Base-by-base conservation (phyloP, 2,888 invertebrate species). In the Liodrosophila aerea region DNA sequence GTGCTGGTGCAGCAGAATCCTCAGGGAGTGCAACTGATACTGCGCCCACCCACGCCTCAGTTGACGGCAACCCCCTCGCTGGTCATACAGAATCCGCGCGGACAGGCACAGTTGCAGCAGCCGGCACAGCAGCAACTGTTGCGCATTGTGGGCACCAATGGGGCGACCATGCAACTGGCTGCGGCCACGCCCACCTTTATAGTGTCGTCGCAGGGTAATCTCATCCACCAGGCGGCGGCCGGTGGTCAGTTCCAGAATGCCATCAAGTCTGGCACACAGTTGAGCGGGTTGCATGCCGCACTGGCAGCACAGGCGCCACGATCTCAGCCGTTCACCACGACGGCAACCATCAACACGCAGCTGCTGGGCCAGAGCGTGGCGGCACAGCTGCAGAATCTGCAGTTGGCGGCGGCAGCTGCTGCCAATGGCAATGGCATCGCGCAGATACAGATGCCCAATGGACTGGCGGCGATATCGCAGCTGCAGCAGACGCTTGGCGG, bases 11-110 rank as follows among this genome's bases (percentile, higher is more conserved):
- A 93, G 74, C 93, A 93, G 81, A 92, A 93, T 85, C 92, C 93
- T 45, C 93, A 93, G 75, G 93, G 93, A 41, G 93, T 94, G 52
- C 94, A 94, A 87, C 92, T 94, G 67, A 94, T 94, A 72, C 90
- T 94, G 73, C 91, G 94, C 75, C 93, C 94, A 56, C 93, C 93
- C 54, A 91, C 93, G 54, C 91, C 91, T 5, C 92, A 92, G 84
- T 71, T 91, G 57, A 90, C 90, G 34, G 90, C 89, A 15, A 87
- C 90, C 5, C 91, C 91, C 0, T 90, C 90, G 36, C 73, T 90
- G 60, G 90, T 90, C 11, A 90, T 90, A 41, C 90, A 90, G 50
- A 90, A 90, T 56, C 59, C 87, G n/a, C 86, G 90, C 12, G 88
- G 87, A 3, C 90, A 90, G 59, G 85, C 88, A 8, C 83, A 89